These are phyloP conservation scores for Sarcoramphus papa DNA, from an alignment of 2,797 vertebrate species.

Conservation along the genomic window DNA sequence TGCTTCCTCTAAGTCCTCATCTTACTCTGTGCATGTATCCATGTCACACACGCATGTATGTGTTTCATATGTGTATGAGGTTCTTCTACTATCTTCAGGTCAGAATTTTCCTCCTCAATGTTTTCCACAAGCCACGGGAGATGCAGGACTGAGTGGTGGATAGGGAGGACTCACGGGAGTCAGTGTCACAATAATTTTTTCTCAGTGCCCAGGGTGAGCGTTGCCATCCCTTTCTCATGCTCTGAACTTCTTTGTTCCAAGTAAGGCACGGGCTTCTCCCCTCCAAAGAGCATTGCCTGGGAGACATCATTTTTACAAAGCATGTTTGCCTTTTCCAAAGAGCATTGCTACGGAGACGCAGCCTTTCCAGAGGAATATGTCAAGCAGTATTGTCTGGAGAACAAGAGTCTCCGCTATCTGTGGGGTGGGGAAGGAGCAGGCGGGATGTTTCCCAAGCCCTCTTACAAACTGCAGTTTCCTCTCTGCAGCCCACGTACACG, in stretches of 20 bases:
- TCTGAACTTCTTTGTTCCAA: not conserved
- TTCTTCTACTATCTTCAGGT: not conserved
- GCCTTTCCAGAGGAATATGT: not conserved
- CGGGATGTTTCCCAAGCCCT: not conserved
- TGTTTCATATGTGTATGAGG: not conserved
- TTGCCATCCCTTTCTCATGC: not conserved
- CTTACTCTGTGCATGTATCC: not conserved
- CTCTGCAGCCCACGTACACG: not conserved
- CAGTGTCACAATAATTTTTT: rapidly evolving
- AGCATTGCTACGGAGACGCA: not conserved
- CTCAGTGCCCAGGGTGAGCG: rapidly evolving
- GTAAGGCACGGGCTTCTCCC: not conserved
- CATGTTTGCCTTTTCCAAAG: not conserved
- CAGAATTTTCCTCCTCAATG: not conserved
- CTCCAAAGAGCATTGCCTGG: not conserved
- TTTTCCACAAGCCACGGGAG: not conserved
- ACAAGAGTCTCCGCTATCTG: not conserved
- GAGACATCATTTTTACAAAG: not conserved
- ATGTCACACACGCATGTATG: rapidly evolving
- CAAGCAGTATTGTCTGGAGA: not conserved
- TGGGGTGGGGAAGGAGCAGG: not conserved
- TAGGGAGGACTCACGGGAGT: rapidly evolving
- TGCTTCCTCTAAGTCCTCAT: not conserved
- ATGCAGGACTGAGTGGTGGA: not conserved
- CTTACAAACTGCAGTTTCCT: not conserved